Conservation (phyloP, 2,113 vertebrate genomes). For the Atherinomorus stipes region DNA sequence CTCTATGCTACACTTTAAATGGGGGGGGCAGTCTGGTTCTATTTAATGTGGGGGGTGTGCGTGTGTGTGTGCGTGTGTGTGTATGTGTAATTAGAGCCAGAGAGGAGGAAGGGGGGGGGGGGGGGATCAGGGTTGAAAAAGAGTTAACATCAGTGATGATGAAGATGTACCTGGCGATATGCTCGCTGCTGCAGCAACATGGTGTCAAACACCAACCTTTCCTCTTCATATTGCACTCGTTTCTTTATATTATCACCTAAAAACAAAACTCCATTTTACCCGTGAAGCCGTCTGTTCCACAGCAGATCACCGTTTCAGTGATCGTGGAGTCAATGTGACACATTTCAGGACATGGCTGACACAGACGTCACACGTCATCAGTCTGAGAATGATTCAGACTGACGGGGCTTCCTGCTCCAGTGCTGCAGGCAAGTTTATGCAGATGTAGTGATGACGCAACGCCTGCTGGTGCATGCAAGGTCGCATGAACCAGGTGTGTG, state of each 20-base stretch:
- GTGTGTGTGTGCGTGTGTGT: slow-evolving; percentile 17
- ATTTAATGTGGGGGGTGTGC: slow-evolving; percentile 82
- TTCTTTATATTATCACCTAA: no score
- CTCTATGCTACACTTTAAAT: slow-evolving; percentile 65
- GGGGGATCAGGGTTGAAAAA: slow-evolving; percentile 42
- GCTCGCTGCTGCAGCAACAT: no score
- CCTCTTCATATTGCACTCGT: no score
- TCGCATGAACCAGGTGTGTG: slow-evolving; percentile 51
- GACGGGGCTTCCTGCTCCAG: neutral
- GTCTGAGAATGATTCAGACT: slow-evolving; percentile 1
- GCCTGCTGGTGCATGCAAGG: neutral
- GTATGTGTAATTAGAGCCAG: slow-evolving; percentile 80
- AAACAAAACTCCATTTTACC: no score
- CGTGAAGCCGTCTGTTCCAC: no score
- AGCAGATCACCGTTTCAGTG: neutral
- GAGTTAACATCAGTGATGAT: slow-evolving; percentile 35
- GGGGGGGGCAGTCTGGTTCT: slow-evolving; percentile 77
- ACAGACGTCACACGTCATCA: neutral
- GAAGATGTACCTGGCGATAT: no score
- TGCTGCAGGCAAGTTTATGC: slow-evolving; percentile 13
- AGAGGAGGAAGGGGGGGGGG: slow-evolving; percentile 15
- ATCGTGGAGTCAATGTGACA: neutral
- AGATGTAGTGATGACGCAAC: slow-evolving; percentile 47
- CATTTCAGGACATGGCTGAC: slow-evolving; percentile 1
- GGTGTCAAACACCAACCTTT: no score